Conservation (phyloP, 2,113 vertebrate species). For the Gallinago paraguaiae region DNA sequence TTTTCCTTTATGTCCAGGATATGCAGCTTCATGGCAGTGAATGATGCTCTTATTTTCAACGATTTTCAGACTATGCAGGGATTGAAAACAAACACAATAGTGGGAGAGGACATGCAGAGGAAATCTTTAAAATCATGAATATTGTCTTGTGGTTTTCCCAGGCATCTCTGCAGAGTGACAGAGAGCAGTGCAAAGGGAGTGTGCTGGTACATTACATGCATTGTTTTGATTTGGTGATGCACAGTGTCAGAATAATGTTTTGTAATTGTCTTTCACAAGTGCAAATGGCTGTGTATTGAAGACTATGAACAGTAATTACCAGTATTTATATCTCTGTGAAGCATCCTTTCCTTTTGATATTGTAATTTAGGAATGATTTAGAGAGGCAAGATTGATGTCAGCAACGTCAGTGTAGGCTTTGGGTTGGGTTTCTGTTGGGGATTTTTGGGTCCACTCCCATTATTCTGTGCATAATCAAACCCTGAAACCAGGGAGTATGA, state of each 20-base stretch:
- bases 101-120: background rate
- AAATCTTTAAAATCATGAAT: background rate
- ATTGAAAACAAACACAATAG: background rate
- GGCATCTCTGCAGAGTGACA: background rate
- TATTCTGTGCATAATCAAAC: background rate
- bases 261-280: slow-evolving; percentile 12
- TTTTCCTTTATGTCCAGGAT: background rate
- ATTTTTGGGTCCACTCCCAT: fast-evolving
- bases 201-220: background rate
- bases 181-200: background rate
- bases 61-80: background rate
- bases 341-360: background rate
- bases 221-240: background rate
- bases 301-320: background rate
- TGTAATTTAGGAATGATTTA: background rate
- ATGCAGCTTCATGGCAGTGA: background rate
- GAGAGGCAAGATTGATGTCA: background rate
- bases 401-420: background rate
- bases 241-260: background rate
- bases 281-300: background rate
- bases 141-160: background rate
- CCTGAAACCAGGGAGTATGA: background rate
- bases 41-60: background rate
- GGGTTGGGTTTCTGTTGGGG: background rate
- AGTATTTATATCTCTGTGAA: background rate